These are phyloP conservation scores for Brachyalestes nurse DNA, from an alignment of 2,797 vertebrate genomes.

Conservation along the genomic window DNA sequence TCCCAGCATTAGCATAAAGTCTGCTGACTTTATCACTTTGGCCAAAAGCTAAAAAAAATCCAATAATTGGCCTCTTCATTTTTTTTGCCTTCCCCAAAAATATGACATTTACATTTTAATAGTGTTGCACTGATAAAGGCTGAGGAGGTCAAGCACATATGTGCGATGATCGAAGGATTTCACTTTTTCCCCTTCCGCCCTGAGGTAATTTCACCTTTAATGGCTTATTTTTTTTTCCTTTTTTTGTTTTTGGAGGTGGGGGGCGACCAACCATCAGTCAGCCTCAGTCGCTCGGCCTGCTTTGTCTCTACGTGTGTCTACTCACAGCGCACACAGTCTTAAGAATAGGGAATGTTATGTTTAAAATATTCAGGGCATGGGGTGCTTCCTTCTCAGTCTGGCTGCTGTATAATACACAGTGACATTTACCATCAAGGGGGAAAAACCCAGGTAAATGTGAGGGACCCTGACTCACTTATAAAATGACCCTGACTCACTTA, in stretches of 20 bases:
- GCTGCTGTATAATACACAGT: slow-evolving; percentile 66
- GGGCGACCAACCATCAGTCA: slow-evolving; percentile 18
- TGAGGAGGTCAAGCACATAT: slow-evolving; percentile 78
- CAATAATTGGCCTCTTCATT: slow-evolving; percentile 84
- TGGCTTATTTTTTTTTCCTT: slow-evolving; percentile 34
- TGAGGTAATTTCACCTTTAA: slow-evolving; percentile 54
- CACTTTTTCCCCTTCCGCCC: slow-evolving; percentile 36
- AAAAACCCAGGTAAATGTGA: slow-evolving; percentile 50
- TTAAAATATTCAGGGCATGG: slow-evolving; percentile 64
- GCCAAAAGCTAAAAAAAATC: slow-evolving; percentile 66
- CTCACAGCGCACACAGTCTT: neutral
- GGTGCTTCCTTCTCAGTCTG: slow-evolving; percentile 75
- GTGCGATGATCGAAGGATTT: slow-evolving; percentile 68
- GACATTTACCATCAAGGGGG: slow-evolving; percentile 66
- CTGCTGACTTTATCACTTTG: slow-evolving; percentile 83
- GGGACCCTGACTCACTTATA: neutral
- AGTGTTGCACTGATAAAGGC: slow-evolving; percentile 79
- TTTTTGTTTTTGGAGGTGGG: slow-evolving; percentile 4
- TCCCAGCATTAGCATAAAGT: slow-evolving; percentile 74
- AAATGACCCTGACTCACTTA: neutral
- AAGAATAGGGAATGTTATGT: slow-evolving; percentile 77
- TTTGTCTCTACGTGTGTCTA: neutral
- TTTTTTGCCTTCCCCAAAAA: slow-evolving; percentile 62
- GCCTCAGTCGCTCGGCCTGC: neutral
- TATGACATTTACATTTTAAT: slow-evolving; percentile 93